Conservation (phyloP, 1,140 invertebrate genomes). For the Propsilocerus akamusi region DNA sequence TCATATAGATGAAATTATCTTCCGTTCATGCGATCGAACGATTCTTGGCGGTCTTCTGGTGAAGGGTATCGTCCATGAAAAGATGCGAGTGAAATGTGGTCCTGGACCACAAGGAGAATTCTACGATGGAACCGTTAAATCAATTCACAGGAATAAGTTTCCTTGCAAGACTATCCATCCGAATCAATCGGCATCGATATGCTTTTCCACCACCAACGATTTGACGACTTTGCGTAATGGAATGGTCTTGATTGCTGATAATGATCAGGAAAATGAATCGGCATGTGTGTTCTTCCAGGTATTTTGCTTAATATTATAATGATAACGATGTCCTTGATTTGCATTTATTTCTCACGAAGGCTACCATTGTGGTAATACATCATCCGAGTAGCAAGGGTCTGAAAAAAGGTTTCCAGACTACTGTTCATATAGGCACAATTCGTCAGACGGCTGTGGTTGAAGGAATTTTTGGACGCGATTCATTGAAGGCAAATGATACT, state of each 20-base stretch:
- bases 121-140: constrained; percentile 53
- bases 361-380: constrained; percentile 67
- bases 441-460: constrained; percentile 80
- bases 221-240: constrained; percentile 54
- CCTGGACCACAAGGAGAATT: constrained; percentile 71
- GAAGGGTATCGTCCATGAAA: constrained; percentile 72
- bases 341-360: constrained; percentile 27
- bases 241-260: constrained; percentile 51
- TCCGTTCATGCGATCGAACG: constrained; percentile 55
- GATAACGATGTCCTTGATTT: background rate
- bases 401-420: constrained; percentile 77
- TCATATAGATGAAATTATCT: constrained; percentile 86
- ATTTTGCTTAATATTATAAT: background rate
- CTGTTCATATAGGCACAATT: constrained; percentile 87
- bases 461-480: constrained; percentile 24
- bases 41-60: constrained; percentile 74
- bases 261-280: constrained; percentile 30
- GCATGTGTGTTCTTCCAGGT: constrained; percentile 63
- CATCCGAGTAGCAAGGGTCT: constrained; percentile 57
- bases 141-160: constrained; percentile 78
- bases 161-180: constrained; percentile 72
- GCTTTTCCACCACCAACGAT: constrained; percentile 35
- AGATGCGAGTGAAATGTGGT: constrained; percentile 38
- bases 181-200: constrained; percentile 78
- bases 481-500: constrained; percentile 53